Evolutionary conservation across 1,140 invertebrate genomes (phyloP), one percentile per base, ranked within the genome.

Genomic region (Lepidotrigona ventralis): DNA sequence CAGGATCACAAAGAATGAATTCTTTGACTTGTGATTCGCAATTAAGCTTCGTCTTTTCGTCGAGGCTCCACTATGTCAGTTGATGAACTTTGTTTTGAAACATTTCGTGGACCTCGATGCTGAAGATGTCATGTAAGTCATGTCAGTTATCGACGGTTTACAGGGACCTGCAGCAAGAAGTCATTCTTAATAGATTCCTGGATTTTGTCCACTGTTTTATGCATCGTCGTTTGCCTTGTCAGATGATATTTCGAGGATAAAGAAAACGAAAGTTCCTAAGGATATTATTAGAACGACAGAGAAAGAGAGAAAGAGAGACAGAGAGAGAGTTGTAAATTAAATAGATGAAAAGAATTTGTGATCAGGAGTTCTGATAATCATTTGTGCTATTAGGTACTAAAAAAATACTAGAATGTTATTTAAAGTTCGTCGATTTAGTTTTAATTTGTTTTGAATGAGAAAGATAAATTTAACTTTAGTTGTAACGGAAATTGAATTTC

Each of bases 251-350:
- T 78, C 12, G 21, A 19, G 15, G 29, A 12, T n/a, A 19, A 29
- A 46, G 68, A 66, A 79, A 79, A 79, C 51, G 82, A 79, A 83
- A 83, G 83, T 81, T 84, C 83, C 78, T 84, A 74, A 75, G 60
- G 72, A 74, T 84, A 74, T 84, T 84, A 63, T 17, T 53, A 75
- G 53, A 19, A 29, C 19, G 75, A 64, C 26, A 63, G 17, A n/a
- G 21, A 26, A 19, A 53, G 17, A 63, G 23, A 21, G n/a, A 26
- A 19, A 60, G 23, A 33, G 6, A 39, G 33, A 33, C 0, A 33
- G 33, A 63, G 23, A n/a, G n/a, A 21, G 19, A 60, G 17, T 76
- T 76, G 23, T 81, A 21, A 39, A 64, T 54, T 79, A 71, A 33
- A 19, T 23, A 58, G 23, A 1, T 11, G 3, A 6, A 15, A 26